Conservation (phyloP, 2,113 vertebrate genomes). For the Myotis lucifugus region DNA sequence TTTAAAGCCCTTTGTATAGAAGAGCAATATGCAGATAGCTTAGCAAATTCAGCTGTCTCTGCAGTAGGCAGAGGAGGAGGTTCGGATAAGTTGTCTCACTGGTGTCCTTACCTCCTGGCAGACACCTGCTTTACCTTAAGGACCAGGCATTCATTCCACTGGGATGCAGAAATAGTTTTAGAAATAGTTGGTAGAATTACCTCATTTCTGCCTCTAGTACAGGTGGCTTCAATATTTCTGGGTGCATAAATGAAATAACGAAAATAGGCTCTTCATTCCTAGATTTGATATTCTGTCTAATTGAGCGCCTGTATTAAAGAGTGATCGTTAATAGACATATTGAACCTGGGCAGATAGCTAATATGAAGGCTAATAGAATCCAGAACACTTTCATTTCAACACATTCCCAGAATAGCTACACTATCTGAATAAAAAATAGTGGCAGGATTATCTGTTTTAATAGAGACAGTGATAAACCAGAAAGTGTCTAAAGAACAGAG, state of each 20-base stretch:
- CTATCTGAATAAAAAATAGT: constrained; percentile 74
- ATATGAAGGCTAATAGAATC: constrained; percentile 76
- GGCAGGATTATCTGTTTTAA: constrained; percentile 48
- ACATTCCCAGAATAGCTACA: constrained; percentile 74
- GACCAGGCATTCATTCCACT: background rate
- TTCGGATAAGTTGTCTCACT: background rate
- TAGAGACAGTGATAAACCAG: constrained; percentile 33
- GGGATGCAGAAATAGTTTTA: background rate
- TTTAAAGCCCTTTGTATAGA: background rate
- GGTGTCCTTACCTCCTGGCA: background rate
- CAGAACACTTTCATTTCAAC: constrained; percentile 67
- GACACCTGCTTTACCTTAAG: background rate
- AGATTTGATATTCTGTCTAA: constrained; percentile 60
- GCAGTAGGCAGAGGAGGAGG: background rate
- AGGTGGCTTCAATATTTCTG: constrained; percentile 30
- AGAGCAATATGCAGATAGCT: background rate
- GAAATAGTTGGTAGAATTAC: background rate
- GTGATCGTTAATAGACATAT: constrained; percentile 65
- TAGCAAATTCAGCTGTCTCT: background rate
- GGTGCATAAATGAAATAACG: constrained; percentile 30
- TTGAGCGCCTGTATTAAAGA: constrained; percentile 62
- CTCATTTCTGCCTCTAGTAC: background rate
- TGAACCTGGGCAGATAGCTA: constrained; percentile 70
- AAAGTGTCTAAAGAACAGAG: background rate
- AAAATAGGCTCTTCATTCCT: constrained; percentile 53